A percentile compares a stretch with the other conserved stretches of the same genome.
Evolutionary conservation across 2,797 vertebrate genomes (phyloP).

Genomic region (Nasua narica): DNA sequence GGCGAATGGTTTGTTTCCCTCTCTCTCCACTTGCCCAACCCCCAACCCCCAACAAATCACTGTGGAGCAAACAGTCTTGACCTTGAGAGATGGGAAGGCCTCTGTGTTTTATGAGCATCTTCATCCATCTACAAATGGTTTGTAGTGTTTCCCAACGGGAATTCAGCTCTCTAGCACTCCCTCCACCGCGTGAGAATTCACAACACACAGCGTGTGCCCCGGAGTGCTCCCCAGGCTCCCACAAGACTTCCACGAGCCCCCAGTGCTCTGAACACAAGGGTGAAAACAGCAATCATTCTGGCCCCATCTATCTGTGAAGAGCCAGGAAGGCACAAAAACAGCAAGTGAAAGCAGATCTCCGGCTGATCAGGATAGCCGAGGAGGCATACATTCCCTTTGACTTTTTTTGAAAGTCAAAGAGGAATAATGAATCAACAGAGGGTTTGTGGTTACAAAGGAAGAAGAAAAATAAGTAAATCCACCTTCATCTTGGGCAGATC

Average conservation of each 20-base stretch:
- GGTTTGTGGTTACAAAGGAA: background rate
- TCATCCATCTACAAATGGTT: background rate
- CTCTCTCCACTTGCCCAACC: background rate
- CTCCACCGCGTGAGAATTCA: background rate
- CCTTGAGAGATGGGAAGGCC: background rate
- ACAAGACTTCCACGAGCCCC: background rate
- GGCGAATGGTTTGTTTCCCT: background rate
- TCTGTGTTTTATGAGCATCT: background rate
- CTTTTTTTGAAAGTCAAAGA: background rate
- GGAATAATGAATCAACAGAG: background rate
- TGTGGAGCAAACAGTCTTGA: background rate
- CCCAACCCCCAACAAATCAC: background rate
- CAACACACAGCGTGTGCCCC: background rate
- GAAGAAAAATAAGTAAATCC: background rate
- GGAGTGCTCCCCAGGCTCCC: accelerated
- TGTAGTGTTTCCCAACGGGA: background rate
- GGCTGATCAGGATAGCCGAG: background rate
- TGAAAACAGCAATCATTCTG: background rate
- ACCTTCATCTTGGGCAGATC: background rate
- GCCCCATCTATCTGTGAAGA: background rate
- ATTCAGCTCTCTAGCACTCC: background rate
- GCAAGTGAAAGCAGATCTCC: background rate
- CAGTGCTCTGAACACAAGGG: background rate
- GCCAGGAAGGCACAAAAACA: background rate
- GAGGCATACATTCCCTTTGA: background rate